Evolutionary conservation across 2,888 invertebrate genomes (phyloP).

Genomic region (Patella depressa): DNA sequence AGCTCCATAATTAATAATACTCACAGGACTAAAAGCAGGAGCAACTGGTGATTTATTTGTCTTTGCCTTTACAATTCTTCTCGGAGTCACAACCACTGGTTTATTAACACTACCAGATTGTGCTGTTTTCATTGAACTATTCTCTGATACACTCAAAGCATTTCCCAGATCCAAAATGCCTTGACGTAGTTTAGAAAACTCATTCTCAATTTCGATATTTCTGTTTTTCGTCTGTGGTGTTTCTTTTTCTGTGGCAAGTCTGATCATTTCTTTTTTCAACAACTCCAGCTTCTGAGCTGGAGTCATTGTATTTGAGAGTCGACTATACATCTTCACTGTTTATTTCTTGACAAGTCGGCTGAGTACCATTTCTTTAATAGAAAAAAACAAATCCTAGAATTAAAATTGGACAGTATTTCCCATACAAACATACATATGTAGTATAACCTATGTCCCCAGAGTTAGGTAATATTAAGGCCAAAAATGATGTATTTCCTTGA

Average conservation of each 20-base stretch:
- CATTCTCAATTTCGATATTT: not conserved
- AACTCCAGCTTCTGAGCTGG: not conserved
- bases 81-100: not conserved
- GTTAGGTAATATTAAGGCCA: too few species aligned
- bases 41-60: not conserved
- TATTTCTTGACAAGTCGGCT: too few species aligned
- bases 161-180: not conserved
- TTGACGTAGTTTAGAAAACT: not conserved
- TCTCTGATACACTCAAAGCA: not conserved
- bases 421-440: too few species aligned
- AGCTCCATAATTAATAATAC: not conserved
- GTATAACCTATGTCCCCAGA: too few species aligned
- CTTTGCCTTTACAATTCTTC: not conserved
- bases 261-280: not conserved
- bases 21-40: slow-evolving; percentile 1
- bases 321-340: not conserved
- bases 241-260: not conserved
- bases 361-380: too few species aligned
- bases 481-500: too few species aligned
- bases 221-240: not conserved
- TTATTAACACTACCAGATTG: not conserved
- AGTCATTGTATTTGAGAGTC: not conserved
- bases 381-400: too few species aligned
- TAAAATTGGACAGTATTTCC: too few species aligned
- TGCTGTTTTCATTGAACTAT: not conserved